phyloP scores from a whole-genome alignment of 2,113 vertebrate genomes.

The Phalacrocorax pelagicus region DNA sequence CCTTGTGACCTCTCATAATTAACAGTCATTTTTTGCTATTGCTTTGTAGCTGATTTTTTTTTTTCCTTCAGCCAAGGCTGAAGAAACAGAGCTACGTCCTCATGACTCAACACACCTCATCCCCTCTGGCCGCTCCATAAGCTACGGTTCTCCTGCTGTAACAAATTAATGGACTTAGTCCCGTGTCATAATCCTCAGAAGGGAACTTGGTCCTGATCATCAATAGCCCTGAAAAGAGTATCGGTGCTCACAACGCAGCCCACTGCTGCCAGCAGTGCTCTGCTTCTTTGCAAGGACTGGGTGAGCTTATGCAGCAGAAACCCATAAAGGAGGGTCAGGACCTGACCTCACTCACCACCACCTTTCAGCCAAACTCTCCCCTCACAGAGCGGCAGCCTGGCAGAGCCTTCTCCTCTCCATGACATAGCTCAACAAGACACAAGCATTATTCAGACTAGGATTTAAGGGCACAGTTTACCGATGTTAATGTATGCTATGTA shows the following conservation, averaged over 20 bases:
- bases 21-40: neutral
- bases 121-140: neutral
- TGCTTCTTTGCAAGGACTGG: neutral
- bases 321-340: neutral
- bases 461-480: neutral
- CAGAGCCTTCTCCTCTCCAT: neutral
- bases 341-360: neutral
- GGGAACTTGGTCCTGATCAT: neutral
- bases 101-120: neutral
- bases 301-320: neutral
- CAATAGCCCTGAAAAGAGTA: neutral
- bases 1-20: neutral
- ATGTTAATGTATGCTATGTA: neutral
- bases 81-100: neutral
- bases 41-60: neutral
- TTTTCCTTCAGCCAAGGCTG: neutral
- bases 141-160: neutral
- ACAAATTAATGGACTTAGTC: neutral
- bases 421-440: neutral
- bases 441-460: neutral
- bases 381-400: neutral
- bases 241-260: accelerated
- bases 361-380: neutral
- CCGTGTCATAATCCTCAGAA: neutral
- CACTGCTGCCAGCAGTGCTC: accelerated